Conservation (phyloP, 2,797 vertebrate species). For the Megalops cyprinoides region DNA sequence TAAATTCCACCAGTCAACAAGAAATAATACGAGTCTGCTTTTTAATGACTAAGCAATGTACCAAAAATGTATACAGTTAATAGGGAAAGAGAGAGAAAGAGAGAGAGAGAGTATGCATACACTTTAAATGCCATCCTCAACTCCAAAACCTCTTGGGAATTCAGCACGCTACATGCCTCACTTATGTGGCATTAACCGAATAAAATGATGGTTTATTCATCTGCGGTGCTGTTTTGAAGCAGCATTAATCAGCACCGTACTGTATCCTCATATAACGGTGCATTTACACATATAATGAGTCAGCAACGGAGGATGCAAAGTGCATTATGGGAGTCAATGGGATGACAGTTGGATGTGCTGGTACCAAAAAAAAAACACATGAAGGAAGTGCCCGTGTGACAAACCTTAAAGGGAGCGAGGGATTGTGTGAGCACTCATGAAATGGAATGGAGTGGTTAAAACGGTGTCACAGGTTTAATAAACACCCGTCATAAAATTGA, state of each 20-base stretch:
- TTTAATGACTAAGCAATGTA: neutral
- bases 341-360: neutral
- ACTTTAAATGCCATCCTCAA: too few species aligned
- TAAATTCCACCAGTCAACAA: neutral
- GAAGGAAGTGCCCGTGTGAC: neutral
- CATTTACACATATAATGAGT: constrained; percentile 11
- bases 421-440: neutral
- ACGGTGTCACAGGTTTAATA: neutral
- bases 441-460: neutral
- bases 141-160: too few species aligned
- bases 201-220: neutral
- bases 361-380: neutral
- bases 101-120: too few species aligned
- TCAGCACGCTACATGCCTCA: neutral
- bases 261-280: neutral
- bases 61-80: neutral
- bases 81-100: too few species aligned
- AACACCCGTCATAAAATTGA: neutral
- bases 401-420: neutral
- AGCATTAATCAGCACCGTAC: neutral
- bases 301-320: neutral
- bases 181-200: neutral
- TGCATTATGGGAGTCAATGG: neutral
- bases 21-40: neutral
- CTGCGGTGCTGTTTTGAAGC: neutral